Percentiles rank a stretch among this genome's conserved stretches.
Conservation (phyloP, 2,797 vertebrate species). For the Furcifer pardalis region DNA sequence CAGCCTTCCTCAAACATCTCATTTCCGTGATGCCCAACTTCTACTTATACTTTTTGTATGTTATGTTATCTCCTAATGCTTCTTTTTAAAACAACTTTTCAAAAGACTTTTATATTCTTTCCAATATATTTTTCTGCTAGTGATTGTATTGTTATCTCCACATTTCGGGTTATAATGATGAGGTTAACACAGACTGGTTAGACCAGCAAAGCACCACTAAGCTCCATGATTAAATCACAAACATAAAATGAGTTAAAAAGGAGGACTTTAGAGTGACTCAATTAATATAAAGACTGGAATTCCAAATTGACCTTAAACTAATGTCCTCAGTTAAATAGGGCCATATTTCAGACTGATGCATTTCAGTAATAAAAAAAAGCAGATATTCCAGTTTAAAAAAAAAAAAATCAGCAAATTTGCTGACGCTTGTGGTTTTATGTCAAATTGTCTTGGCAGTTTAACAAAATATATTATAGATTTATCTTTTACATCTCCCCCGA, state of each 20-base stretch:
- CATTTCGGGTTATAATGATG: not conserved
- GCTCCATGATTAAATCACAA: not conserved
- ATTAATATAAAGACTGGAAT: not conserved
- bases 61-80: too few species aligned
- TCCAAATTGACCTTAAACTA: not conserved
- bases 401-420: constrained; percentile 6
- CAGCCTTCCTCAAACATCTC: too few species aligned
- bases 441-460: constrained; percentile 32
- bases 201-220: not conserved
- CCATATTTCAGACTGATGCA: constrained; percentile 10
- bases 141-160: not conserved
- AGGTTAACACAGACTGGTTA: not conserved
- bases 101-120: too few species aligned
- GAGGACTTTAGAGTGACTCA: not conserved
- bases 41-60: too few species aligned
- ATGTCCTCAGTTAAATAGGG: constrained; percentile 1
- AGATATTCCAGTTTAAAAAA: not conserved
- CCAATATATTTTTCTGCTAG: too few species aligned
- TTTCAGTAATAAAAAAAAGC: constrained; percentile 34
- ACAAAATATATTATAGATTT: constrained; percentile 43
- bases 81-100: too few species aligned
- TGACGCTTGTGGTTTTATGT: constrained; percentile 15
- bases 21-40: too few species aligned
- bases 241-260: not conserved
- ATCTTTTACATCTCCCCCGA: constrained; percentile 29